These are phyloP conservation scores for Achroia grisella DNA, from an alignment of 1,140 invertebrate species.

Conservation along the genomic window DNA sequence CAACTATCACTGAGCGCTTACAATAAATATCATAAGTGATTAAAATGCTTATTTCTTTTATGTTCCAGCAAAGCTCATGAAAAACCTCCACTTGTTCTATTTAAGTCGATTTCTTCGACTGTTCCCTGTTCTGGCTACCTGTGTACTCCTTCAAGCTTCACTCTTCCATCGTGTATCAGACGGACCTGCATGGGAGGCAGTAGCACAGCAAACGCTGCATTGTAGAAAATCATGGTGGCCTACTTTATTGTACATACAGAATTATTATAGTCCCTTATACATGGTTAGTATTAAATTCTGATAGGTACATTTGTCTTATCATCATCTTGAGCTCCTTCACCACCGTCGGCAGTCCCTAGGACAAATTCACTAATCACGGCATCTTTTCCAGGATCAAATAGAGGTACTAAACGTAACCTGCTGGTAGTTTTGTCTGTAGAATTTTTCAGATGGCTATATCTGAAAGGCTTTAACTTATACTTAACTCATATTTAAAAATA, in stretches of 20 bases:
- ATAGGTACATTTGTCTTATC: too few species aligned
- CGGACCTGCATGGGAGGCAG: conserved; percentile 76
- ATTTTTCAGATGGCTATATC: too few species aligned
- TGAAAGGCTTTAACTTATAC: too few species aligned
- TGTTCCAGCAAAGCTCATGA: conserved; percentile 35
- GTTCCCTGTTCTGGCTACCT: conserved; percentile 75
- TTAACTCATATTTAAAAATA: too few species aligned
- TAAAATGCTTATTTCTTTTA: conserved; percentile 5
- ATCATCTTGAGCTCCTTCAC: too few species aligned
- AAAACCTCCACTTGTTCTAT: conserved; percentile 67
- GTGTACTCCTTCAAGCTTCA: conserved; percentile 73
- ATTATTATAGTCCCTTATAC: conserved; percentile 60
- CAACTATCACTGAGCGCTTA: too few species aligned
- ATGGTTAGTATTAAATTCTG: conserved; percentile 41
- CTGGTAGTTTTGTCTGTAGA: too few species aligned
- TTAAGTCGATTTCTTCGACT: conserved; percentile 75
- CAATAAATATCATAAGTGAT: background rate
- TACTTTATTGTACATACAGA: conserved; percentile 72
- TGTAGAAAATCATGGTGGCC: conserved; percentile 74
- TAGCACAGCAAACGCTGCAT: conserved; percentile 34
- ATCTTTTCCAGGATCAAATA: too few species aligned
- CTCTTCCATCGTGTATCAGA: conserved; percentile 72
- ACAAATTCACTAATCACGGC: too few species aligned
- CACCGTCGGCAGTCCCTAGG: too few species aligned
- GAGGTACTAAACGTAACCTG: too few species aligned